phyloP scores from a whole-genome alignment of 2,888 invertebrate species.

The Acanthopleura granulata region DNA sequence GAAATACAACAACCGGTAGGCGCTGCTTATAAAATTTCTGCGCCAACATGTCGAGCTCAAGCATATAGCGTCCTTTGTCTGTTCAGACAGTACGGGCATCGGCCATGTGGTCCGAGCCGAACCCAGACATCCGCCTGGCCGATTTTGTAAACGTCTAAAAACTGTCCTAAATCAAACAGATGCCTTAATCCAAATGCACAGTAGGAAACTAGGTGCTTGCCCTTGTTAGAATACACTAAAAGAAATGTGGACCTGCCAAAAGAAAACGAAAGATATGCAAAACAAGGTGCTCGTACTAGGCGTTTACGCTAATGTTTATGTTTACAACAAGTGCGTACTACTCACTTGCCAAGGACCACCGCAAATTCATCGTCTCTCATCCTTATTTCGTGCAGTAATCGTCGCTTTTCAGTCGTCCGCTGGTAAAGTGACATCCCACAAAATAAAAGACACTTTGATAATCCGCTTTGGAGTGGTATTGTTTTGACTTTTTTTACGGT shows the following conservation, averaged over 20 bases:
- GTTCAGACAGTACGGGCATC: neutral
- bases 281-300: constrained; percentile 34
- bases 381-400: constrained; percentile 49
- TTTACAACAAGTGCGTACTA: constrained; percentile 58
- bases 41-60: too few relatives aligned
- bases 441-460: neutral
- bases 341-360: constrained; percentile 58
- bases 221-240: neutral
- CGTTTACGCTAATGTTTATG: constrained; percentile 64
- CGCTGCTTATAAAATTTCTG: too few relatives aligned
- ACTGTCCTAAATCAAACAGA: neutral
- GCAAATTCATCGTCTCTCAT: constrained; percentile 53
- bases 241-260: neutral
- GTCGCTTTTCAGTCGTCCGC: constrained; percentile 19
- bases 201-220: constrained; percentile 2
- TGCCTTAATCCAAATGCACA: neutral
- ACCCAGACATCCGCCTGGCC: too few relatives aligned
- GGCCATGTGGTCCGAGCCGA: neutral
- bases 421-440: constrained; percentile 23
- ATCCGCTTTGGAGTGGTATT: neutral
- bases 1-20: too few relatives aligned
- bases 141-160: too few relatives aligned
- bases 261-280: constrained; percentile 20
- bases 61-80: constrained; percentile 1
- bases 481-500: constrained; percentile 29